Conservation (phyloP, 1,140 invertebrate species). For the Calliphora vicina region DNA sequence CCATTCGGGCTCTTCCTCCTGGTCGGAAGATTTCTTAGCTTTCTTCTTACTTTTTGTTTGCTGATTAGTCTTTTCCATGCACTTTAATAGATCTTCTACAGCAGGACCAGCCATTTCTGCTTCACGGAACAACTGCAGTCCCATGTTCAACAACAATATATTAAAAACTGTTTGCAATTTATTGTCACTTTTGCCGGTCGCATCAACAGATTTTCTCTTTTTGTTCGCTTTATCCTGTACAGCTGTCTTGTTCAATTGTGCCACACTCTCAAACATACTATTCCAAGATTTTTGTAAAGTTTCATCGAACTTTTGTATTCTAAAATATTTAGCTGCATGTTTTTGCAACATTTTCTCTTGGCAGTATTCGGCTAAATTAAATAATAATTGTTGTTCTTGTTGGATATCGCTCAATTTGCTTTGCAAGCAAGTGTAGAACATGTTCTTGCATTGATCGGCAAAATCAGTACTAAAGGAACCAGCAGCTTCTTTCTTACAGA, state of each 20-base stretch:
- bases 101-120: constrained; percentile 72
- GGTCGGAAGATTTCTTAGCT: constrained; percentile 35
- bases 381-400: constrained; percentile 68
- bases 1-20: constrained; percentile 74
- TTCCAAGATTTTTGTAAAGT: constrained; percentile 69
- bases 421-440: constrained; percentile 73
- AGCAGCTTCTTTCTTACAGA: constrained; percentile 35
- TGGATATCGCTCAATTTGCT: constrained; percentile 70
- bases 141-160: constrained; percentile 74
- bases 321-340: constrained; percentile 61
- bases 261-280: constrained; percentile 65
- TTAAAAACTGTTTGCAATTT: constrained; percentile 69
- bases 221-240: constrained; percentile 44
- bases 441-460: constrained; percentile 66
- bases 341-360: constrained; percentile 65
- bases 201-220: constrained; percentile 55
- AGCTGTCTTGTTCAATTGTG: constrained; percentile 57
- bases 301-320: constrained; percentile 65
- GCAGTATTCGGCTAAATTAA: constrained; percentile 67
- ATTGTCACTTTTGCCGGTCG: constrained; percentile 17
- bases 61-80: constrained; percentile 70
- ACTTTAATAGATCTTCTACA: constrained; percentile 74
- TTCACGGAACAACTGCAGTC: constrained; percentile 76
- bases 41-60: constrained; percentile 61
- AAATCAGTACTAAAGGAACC: constrained; percentile 44